A percentile compares a stretch with the other conserved stretches of the same genome.
phyloP scores from a whole-genome alignment of 2,797 vertebrate genomes.

The Oreonectes daqikongensis region DNA sequence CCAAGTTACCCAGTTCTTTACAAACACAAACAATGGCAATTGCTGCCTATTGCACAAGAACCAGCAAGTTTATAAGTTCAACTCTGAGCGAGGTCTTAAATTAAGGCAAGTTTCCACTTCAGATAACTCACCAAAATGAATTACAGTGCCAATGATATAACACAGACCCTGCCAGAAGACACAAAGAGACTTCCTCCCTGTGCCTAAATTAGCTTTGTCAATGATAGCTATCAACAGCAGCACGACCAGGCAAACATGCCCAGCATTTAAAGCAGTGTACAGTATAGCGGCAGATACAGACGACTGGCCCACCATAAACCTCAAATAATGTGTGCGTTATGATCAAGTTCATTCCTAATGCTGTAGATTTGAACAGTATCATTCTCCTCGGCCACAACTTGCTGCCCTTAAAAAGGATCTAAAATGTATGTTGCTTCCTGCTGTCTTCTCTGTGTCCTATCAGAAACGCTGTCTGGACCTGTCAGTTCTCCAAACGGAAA shows the following conservation, averaged over 20 bases:
- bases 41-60: conserved; percentile 3
- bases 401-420: not conserved
- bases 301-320: conserved; percentile 1
- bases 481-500: conserved; percentile 1
- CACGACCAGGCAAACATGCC: conserved; percentile 38
- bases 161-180: conserved; percentile 8
- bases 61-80: not conserved
- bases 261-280: conserved; percentile 44
- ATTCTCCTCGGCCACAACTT: not conserved
- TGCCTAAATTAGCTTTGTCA: conserved; percentile 26
- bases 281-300: conserved; percentile 31
- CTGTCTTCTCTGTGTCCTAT: not conserved
- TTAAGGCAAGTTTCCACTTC: conserved; percentile 9
- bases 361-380: not conserved
- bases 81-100: not conserved
- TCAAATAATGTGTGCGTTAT: conserved; percentile 24
- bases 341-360: conserved; percentile 1
- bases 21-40: conserved; percentile 4
- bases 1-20: not conserved
- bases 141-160: conserved; percentile 25
- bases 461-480: not conserved
- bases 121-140: conserved; percentile 9
- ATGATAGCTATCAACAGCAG: conserved; percentile 45
- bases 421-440: conserved; percentile 7
- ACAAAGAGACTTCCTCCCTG: conserved; percentile 12